These are phyloP conservation scores for Drosophila setosimentum DNA, from an alignment of 2,888 invertebrate genomes.

Conservation along the genomic window DNA sequence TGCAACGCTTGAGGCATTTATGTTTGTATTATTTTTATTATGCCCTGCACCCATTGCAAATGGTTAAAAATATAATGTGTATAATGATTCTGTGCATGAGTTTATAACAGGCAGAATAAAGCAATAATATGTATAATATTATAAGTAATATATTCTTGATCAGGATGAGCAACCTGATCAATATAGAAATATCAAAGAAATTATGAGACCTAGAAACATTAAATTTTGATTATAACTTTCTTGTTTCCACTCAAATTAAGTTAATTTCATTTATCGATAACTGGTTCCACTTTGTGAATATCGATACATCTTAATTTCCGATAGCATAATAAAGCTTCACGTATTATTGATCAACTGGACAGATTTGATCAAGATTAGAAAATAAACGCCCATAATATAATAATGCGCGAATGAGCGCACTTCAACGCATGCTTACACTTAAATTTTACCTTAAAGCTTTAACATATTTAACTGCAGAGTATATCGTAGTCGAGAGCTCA, in stretches of 20 bases:
- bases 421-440: neutral
- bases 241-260: no score
- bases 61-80: neutral
- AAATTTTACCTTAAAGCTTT: neutral
- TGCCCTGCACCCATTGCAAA: slow-evolving; percentile 23
- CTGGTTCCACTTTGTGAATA: neutral
- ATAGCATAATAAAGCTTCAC: neutral
- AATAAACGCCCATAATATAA: neutral
- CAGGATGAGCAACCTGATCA: neutral
- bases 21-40: slow-evolving; percentile 51
- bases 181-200: neutral
- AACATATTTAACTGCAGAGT: slow-evolving; percentile 11
- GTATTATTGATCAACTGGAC: neutral
- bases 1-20: slow-evolving; percentile 57
- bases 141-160: neutral
- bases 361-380: neutral
- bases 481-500: neutral
- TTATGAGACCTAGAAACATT: no score
- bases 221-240: no score
- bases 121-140: neutral
- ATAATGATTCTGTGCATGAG: neutral
- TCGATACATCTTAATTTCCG: neutral
- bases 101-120: neutral
- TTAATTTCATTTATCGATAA: neutral
- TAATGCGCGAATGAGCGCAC: no score